Evolutionary conservation across 2,888 invertebrate species (phyloP).

Genomic region (Herminia tarsipennalis): DNA sequence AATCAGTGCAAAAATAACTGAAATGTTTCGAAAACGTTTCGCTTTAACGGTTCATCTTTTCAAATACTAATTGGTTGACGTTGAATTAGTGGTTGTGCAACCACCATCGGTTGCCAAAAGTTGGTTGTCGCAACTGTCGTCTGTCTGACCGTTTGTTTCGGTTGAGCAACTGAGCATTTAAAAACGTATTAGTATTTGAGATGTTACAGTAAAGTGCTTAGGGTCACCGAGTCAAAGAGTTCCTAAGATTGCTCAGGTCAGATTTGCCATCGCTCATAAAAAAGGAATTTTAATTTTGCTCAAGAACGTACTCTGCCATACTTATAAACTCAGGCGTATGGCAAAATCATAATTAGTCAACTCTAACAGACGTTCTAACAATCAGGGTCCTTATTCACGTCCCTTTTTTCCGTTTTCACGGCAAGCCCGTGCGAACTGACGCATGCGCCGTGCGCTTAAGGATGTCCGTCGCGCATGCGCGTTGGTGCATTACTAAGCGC

Average conservation of each 20-base stretch:
- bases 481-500: no score
- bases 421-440: no score
- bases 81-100: slow-evolving; percentile 58
- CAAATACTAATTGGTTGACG: slow-evolving; percentile 55
- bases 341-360: no score
- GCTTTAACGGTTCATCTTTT: slow-evolving; percentile 55
- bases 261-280: not conserved
- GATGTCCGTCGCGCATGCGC: no score
- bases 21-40: slow-evolving; percentile 41
- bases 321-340: no score
- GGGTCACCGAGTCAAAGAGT: slow-evolving; percentile 15
- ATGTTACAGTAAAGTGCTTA: slow-evolving; percentile 14
- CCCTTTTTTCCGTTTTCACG: no score
- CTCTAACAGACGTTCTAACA: no score
- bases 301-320: no score
- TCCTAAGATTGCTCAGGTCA: slow-evolving; percentile 3
- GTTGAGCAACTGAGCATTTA: slow-evolving; percentile 49
- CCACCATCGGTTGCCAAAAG: slow-evolving; percentile 37
- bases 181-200: slow-evolving; percentile 48
- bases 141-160: slow-evolving; percentile 33
- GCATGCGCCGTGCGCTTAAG: no score
- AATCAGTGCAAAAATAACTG: slow-evolving; percentile 12
- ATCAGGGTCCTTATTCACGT: no score
- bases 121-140: slow-evolving; percentile 44
- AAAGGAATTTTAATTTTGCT: not conserved